These are phyloP conservation scores for Drosophila orosa DNA, from an alignment of 1,140 invertebrate genomes.

Conservation along the genomic window DNA sequence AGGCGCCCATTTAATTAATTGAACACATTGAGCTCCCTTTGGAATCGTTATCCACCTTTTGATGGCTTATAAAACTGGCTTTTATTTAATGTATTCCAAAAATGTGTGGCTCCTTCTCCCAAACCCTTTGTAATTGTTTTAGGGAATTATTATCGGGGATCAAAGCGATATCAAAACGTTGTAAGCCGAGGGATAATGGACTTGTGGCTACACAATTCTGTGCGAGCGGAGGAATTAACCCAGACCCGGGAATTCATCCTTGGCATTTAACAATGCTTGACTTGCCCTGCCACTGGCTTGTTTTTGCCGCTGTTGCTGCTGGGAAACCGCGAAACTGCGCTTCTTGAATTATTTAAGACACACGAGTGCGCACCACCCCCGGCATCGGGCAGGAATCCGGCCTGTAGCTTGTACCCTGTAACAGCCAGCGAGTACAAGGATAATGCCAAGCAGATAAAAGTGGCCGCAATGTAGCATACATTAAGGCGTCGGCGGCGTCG, in stretches of 20 bases:
- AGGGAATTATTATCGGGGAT: constrained; percentile 34
- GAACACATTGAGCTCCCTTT: background rate
- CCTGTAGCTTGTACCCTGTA: background rate
- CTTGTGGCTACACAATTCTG: constrained; percentile 28
- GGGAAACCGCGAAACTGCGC: constrained; percentile 57
- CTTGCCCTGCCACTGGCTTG: constrained; percentile 30
- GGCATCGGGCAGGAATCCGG: constrained; percentile 1
- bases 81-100: constrained; percentile 11
- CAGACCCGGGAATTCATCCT: constrained; percentile 56
- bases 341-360: constrained; percentile 79
- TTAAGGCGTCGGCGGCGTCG: constrained; percentile 58
- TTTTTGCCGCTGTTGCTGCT: constrained; percentile 33
- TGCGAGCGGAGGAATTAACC: constrained; percentile 41
- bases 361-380: constrained; percentile 61
- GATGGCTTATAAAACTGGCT: background rate
- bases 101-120: background rate
- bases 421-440: constrained; percentile 48
- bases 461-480: constrained; percentile 71
- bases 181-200: constrained; percentile 45
- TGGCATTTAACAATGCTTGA: constrained; percentile 74
- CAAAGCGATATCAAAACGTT: constrained; percentile 42
- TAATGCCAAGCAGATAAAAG: constrained; percentile 71
- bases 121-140: constrained; percentile 30
- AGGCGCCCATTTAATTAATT: constrained; percentile 16
- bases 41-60: background rate